Evolutionary conservation across 2,797 vertebrate genomes (phyloP), one percentile per base, ranked within the genome.

Genomic region (Pyrocephalus nanus): DNA sequence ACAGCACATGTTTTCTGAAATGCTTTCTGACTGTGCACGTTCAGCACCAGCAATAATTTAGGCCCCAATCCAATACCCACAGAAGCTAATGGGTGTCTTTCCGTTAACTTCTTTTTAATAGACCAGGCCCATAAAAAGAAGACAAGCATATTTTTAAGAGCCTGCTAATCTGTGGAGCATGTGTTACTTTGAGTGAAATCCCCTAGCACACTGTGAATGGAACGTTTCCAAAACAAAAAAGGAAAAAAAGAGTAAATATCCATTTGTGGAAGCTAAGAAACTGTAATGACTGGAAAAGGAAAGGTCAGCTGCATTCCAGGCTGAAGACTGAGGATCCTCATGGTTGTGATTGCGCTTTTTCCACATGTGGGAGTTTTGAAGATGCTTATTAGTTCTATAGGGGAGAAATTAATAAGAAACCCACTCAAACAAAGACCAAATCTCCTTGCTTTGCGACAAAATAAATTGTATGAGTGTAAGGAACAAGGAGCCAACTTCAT

Each of bases 1-100:
- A 72, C 22, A 83, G 87, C 85, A 92, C 84, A 34, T 92, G 87
- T 88, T 86, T 88, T 84, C 71, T 86, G 77, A 86, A 93, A 88
- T 96, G 60, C 73, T 81, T 92, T 82, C 82, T 86, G 79, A 66
- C 85, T 85, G 29, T 92, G 73, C 64, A 9, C n/a, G 30, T 81
- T 91, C 76, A 67, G 82, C 71, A 65, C 87, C 57, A 79, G 88
- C 92, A 95, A 93, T 96, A 95, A 96, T 95, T 94, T 88, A 94
- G 95, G 95, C 90, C 79, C 45, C 70, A 90, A 2, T 97, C 91
- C 95, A 96, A 81, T 96, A 95, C 88, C 92, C 96, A 76, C 92
- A 94, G 94, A 94, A 95, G 83, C 50, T 93, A 96, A 96, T 95
- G 91, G 53, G 90, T 94, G 79, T 92, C 91, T 95, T 95, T 92